Conservation (phyloP, 1,140 invertebrate species). For the Danaus melanippus region DNA sequence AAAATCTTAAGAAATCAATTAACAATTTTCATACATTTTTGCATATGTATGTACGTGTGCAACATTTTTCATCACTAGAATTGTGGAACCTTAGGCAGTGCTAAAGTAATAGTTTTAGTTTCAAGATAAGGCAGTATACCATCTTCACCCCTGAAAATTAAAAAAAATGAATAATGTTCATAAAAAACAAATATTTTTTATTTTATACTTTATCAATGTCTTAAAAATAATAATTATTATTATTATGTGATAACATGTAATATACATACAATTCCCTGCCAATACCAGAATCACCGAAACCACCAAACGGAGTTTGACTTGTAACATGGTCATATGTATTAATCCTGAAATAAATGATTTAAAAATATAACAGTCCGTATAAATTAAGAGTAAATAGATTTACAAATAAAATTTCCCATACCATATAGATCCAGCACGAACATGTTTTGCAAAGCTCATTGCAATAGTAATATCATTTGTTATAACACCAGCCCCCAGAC, state of each 20-base stretch:
- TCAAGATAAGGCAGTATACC: slow-evolving; percentile 83
- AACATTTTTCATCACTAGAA: slow-evolving; percentile 18
- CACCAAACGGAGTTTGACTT: slow-evolving; percentile 83
- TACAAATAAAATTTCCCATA: slow-evolving; percentile 23
- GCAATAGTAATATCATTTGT: slow-evolving; percentile 91
- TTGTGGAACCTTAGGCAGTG: slow-evolving; percentile 54
- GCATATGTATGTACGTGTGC: too few species aligned
- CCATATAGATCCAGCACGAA: slow-evolving; percentile 93
- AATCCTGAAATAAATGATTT: slow-evolving; percentile 70
- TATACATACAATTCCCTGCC: slow-evolving; percentile 79
- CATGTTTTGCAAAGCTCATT: slow-evolving; percentile 80
- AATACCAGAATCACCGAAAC: slow-evolving; percentile 84
- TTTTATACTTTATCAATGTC: not conserved
- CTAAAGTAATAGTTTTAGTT: slow-evolving; percentile 81
- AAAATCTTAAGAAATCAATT: too few species aligned
- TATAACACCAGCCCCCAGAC: slow-evolving; percentile 89
- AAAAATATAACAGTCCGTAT: not conserved
- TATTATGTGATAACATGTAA: slow-evolving; percentile 2
- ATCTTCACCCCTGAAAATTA: slow-evolving; percentile 76
- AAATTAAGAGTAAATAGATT: slow-evolving; percentile 3
- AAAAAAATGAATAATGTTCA: slow-evolving; percentile 7
- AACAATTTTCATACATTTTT: too few species aligned
- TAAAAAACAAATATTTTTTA: slow-evolving; percentile 1
- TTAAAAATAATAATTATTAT: not conserved
- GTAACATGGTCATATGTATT: slow-evolving; percentile 81